Evolutionary conservation across 2,113 vertebrate species (phyloP), one percentile per base, ranked within the genome.

Genomic region (Siniperca chuatsi): DNA sequence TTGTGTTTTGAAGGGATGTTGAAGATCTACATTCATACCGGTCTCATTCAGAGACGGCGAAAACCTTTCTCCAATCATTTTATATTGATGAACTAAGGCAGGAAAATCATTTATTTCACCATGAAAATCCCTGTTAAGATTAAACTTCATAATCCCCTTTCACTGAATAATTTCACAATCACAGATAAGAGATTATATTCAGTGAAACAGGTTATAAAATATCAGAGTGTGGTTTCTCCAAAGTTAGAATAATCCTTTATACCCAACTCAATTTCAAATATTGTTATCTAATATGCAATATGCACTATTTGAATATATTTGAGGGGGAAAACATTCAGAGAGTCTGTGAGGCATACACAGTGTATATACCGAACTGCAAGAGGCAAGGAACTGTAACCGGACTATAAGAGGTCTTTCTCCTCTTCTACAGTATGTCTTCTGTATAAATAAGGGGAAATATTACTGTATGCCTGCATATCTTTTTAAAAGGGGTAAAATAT

Each of bases 121-220:
- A 40, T 81, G 66, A 90, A 90, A 92, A 93, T 88, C 85, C 84
- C 88, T 78, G 79, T 88, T 80, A 89, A 89, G 90, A 94, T 94
- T 86, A 93, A 79, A 91, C 42, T 76, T 90, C 55, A 55, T 91
- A 92, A 94, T 92, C 93, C 85, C 78, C 55, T 89, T 86, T 78
- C 84, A 72, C 71, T 78, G 87, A 92, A 92, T 93, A 75, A 91
- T 91, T 93, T 93, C 76, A 71, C 78, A 81, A 78, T 75, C 70
- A 78, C 77, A 85, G 84, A 92, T 87, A 82, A 86, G 75, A 90
- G 89, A 93, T 91, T 86, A 89, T 73, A 69, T 79, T 85, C 83
- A 76, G 67, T 65, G 78, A 79, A 86, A 86, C 80, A 75, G 84
- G 90, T 86, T 85, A 70, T 21, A 71, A 90, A 83, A 87, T 89